Conservation (phyloP, 1,140 invertebrate species). For the Eciton burchellii region DNA sequence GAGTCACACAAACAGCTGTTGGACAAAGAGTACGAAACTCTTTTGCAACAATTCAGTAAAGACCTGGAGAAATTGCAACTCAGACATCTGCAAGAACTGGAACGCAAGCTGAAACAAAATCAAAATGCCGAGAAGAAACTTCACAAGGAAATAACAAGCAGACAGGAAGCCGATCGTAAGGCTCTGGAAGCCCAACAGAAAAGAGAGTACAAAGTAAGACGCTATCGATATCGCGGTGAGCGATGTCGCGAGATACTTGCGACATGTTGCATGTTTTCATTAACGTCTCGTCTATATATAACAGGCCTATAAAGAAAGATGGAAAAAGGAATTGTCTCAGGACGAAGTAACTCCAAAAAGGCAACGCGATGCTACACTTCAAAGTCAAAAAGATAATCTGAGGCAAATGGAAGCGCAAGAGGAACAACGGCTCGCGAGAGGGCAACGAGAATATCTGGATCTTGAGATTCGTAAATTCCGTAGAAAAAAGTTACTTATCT, state of each 20-base stretch:
- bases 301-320: slow-evolving; percentile 97
- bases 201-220: slow-evolving; percentile 95
- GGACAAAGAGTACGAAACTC: slow-evolving; percentile 98
- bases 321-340: slow-evolving; percentile 96
- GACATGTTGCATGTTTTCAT: too few relatives aligned
- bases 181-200: slow-evolving; percentile 96
- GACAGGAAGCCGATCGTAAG: slow-evolving; percentile 96
- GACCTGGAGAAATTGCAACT: slow-evolving; percentile 96
- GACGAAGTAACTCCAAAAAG: slow-evolving; percentile 96
- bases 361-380: slow-evolving; percentile 95
- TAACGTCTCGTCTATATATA: slow-evolving; percentile 31
- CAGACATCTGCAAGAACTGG: slow-evolving; percentile 96
- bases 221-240: background rate
- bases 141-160: slow-evolving; percentile 94
- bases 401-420: slow-evolving; percentile 96
- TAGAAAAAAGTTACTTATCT: slow-evolving; percentile 94
- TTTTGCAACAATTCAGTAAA: slow-evolving; percentile 95
- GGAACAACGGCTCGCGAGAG: slow-evolving; percentile 93
- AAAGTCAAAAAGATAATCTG: slow-evolving; percentile 97
- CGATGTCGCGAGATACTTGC: background rate
- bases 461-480: slow-evolving; percentile 97
- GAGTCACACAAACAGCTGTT: slow-evolving; percentile 97
- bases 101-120: slow-evolving; percentile 95
- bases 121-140: slow-evolving; percentile 96
- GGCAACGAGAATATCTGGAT: slow-evolving; percentile 96